Conservation (phyloP, 2,888 invertebrate species). For the Polyommatus iphigenia region DNA sequence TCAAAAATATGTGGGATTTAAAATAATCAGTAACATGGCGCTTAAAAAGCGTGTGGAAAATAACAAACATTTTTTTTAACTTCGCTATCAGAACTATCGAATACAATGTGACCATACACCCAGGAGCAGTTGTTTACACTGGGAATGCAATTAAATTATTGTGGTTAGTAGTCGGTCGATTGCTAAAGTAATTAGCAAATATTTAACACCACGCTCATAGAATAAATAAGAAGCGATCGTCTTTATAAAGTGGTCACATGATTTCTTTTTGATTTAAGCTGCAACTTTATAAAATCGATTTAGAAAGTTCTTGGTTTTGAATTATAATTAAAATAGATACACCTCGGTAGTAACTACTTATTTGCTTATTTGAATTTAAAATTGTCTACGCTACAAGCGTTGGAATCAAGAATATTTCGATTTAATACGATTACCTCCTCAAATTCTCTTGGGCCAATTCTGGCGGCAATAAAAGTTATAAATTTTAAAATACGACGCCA, state of each 20-base stretch:
- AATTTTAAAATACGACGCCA: slow-evolving; percentile 21
- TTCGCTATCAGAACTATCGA: neutral
- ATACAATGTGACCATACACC: neutral
- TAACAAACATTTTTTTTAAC: neutral
- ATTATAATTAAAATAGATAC: neutral
- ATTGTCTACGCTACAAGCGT: slow-evolving; percentile 38
- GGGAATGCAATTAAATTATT: slow-evolving; percentile 75
- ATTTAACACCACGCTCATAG: slow-evolving; percentile 3
- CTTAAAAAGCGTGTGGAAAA: neutral
- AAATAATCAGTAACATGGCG: neutral
- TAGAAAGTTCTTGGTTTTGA: neutral
- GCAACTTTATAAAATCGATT: neutral
- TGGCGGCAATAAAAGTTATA: slow-evolving; percentile 14
- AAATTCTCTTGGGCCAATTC: slow-evolving; percentile 22
- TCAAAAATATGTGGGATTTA: no score
- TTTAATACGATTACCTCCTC: slow-evolving; percentile 16
- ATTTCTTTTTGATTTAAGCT: neutral
- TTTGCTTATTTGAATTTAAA: neutral
- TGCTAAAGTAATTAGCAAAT: slow-evolving; percentile 68
- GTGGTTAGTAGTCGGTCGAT: slow-evolving; percentile 52
- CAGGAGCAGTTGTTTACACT: slow-evolving; percentile 69
- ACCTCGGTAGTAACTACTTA: neutral
- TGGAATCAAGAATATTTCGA: slow-evolving; percentile 23
- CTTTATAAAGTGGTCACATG: neutral
- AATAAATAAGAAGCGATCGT: slow-evolving; percentile 10